Conservation (phyloP, 2,888 invertebrate genomes). For the Philonicus albiceps region DNA sequence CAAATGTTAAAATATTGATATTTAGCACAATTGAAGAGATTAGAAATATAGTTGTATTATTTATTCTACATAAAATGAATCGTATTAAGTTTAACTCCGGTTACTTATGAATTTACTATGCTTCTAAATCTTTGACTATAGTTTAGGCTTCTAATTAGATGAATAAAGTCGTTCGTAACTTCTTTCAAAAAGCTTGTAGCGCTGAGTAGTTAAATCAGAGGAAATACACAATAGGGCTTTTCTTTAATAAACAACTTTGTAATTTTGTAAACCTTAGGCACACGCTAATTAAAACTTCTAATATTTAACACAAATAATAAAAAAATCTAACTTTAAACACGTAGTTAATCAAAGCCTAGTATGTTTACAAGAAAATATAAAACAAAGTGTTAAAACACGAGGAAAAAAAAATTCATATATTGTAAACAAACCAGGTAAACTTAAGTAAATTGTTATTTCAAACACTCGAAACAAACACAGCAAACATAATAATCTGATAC, state of each 20-base stretch:
- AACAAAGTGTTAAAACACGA: no score
- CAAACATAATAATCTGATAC: background rate
- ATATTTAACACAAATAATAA: background rate
- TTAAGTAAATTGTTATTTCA: background rate
- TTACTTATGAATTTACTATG: background rate
- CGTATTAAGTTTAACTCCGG: background rate
- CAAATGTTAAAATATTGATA: no score
- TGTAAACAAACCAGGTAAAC: constrained; percentile 18
- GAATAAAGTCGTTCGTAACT: background rate
- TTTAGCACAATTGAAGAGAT: no score
- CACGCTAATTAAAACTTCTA: background rate
- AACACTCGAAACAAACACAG: constrained; percentile 8
- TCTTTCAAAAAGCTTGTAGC: background rate
- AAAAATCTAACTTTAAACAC: background rate
- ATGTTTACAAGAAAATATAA: constrained; percentile 3
- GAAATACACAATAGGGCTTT: constrained; percentile 14
- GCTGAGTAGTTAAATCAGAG: constrained; percentile 7
- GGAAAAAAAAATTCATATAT: background rate
- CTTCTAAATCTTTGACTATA: background rate
- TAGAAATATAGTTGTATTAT: background rate
- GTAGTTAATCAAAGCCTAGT: background rate
- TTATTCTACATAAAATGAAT: no score
- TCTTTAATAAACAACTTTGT: background rate
- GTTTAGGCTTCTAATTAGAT: background rate
- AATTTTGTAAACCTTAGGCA: background rate